phyloP scores from a whole-genome alignment of 2,113 vertebrate species.

The Cryptomyrus ogoouensis region DNA sequence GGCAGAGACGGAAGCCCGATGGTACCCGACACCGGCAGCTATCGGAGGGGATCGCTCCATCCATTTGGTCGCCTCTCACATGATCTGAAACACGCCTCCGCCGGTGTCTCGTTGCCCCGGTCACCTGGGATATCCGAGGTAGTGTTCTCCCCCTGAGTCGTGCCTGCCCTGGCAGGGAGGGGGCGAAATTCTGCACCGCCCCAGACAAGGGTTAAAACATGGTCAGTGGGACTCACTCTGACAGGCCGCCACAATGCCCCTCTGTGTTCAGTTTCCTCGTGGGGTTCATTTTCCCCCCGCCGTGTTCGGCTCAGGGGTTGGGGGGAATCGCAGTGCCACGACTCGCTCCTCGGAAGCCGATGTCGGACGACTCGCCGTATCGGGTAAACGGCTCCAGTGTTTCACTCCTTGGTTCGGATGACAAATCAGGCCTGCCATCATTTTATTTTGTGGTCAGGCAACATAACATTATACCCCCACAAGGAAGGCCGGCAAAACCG shows the following conservation, averaged over 20 bases:
- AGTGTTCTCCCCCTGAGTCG: background rate
- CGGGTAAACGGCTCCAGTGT: background rate
- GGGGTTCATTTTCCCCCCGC: background rate
- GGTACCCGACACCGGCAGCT: background rate
- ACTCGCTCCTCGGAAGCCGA: background rate
- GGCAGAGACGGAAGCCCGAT: constrained; percentile 39
- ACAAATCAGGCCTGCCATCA: background rate
- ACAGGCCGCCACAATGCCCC: background rate
- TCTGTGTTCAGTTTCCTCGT: background rate
- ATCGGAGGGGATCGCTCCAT: background rate
- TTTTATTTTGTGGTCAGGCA: background rate
- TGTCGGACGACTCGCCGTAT: background rate
- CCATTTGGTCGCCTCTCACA: background rate
- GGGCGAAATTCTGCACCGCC: background rate
- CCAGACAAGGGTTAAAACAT: constrained; percentile 5
- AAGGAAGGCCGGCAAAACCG: background rate
- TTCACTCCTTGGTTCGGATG: background rate
- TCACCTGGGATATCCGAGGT: background rate
- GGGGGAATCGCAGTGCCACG: background rate
- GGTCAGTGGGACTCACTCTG: background rate
- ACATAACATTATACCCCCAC: constrained; percentile 8
- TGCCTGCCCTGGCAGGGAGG: background rate
- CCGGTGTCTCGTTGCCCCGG: background rate
- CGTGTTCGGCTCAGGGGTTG: background rate
- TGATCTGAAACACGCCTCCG: background rate